Conservation (phyloP, 2,113 vertebrate species). For the crab-eating macaque (Macaca fascicularis) region T2T-MFA8v1.1 NC_088393.1:16579501-16580000, state of each 20-base stretch:
- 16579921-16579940: neutral
- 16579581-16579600: neutral
- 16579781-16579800: neutral
- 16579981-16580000: neutral
- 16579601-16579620: accelerated
- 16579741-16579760: no score
- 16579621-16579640: neutral
- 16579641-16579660: neutral
- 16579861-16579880: neutral
- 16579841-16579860: neutral
- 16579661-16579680: no score
- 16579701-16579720: neutral
- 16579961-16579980: accelerated
- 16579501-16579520: neutral
- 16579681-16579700: neutral
- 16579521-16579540: neutral
- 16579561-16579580: neutral
- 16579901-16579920: neutral
- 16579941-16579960: neutral
- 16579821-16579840: neutral
- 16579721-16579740: neutral
- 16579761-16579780: neutral
- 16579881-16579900: neutral
- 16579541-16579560: neutral
- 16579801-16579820: neutral